Evolutionary conservation across 2,113 vertebrate genomes (phyloP).

Genomic region (Todiramphus chloris): DNA sequence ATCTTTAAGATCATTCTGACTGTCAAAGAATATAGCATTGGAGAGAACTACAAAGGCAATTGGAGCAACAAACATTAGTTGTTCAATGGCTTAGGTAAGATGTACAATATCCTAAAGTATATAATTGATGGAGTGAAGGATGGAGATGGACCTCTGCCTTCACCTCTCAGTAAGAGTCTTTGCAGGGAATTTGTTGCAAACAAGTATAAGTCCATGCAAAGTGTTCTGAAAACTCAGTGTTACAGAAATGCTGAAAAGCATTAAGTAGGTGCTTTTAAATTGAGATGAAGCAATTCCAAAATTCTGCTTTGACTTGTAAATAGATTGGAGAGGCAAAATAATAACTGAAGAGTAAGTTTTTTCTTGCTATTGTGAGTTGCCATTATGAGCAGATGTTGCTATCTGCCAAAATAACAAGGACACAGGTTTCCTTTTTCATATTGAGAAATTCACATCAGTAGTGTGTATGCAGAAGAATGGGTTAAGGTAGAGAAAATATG

Average conservation of each 20-base stretch:
- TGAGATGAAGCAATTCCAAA: neutral
- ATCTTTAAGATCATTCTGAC: neutral
- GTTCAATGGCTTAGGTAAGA: neutral
- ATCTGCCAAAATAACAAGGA: neutral
- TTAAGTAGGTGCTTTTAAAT: neutral
- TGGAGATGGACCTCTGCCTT: neutral
- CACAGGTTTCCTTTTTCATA: neutral
- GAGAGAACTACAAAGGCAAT: neutral
- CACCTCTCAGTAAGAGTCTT: neutral
- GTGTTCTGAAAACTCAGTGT: neutral
- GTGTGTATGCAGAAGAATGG: neutral
- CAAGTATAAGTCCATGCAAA: neutral
- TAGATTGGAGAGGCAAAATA: neutral
- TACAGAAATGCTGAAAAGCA: neutral
- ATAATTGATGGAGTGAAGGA: neutral
- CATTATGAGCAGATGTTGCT: neutral
- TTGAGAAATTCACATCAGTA: conserved; percentile 5
- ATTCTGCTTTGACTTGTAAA: neutral
- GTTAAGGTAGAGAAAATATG: conserved; percentile 14
- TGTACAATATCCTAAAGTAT: neutral
- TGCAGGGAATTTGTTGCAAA: neutral
- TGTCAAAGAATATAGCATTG: neutral
- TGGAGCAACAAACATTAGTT: neutral
- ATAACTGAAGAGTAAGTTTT: neutral
- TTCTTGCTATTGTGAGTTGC: neutral